phyloP scores from a whole-genome alignment of 2,888 invertebrate species.

The Graphium colonna region DNA sequence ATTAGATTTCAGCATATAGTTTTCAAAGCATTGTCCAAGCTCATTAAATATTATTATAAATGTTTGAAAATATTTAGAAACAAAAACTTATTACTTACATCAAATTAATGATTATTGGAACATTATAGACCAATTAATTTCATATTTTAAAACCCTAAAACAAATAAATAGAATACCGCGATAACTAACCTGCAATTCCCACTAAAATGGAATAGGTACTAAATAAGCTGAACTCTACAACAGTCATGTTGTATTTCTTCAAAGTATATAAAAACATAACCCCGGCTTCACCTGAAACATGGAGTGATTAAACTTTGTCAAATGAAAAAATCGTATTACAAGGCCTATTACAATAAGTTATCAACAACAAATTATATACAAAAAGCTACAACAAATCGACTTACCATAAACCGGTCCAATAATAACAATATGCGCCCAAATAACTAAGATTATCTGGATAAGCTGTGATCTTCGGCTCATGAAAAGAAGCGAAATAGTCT shows the following conservation, averaged over 20 bases:
- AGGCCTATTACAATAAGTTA: not conserved
- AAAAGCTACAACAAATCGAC: slow-evolving; percentile 20
- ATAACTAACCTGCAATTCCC: slow-evolving; percentile 76
- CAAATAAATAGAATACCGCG: too few relatives aligned
- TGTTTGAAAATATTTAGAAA: too few relatives aligned
- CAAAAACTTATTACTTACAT: too few relatives aligned
- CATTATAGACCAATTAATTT: too few relatives aligned
- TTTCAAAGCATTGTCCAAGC: too few relatives aligned
- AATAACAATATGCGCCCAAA: slow-evolving; percentile 63
- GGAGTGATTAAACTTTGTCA: slow-evolving; percentile 2
- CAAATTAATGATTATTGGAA: too few relatives aligned
- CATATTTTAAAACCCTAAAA: too few relatives aligned
- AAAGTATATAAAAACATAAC: slow-evolving; percentile 71
- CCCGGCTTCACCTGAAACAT: slow-evolving; percentile 71
- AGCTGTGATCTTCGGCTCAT: slow-evolving; percentile 44
- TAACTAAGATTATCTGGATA: slow-evolving; percentile 52
- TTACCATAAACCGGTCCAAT: slow-evolving; percentile 69
- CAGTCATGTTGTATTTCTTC: slow-evolving; percentile 73
- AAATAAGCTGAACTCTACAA: slow-evolving; percentile 73
- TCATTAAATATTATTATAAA: too few relatives aligned
- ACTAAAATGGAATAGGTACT: slow-evolving; percentile 68
- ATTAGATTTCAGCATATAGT: not conserved
- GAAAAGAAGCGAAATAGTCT: slow-evolving; percentile 62
- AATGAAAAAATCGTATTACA: slow-evolving; percentile 10
- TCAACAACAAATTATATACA: too few relatives aligned